Conservation (phyloP, 1,140 invertebrate genomes). For the Telenomus remus region DNA sequence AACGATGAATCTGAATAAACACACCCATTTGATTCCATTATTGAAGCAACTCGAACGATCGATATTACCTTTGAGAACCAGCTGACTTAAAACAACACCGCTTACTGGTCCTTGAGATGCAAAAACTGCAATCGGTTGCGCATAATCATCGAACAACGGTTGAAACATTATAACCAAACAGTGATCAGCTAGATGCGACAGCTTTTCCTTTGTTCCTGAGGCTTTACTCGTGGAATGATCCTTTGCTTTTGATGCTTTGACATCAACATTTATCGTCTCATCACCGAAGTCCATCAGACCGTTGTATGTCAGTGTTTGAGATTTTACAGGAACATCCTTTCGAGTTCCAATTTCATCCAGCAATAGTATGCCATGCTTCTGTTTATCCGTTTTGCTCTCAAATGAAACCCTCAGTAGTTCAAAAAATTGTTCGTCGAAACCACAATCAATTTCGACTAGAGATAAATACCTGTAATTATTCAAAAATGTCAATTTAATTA, state of each 20-base stretch:
- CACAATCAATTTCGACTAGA: slow-evolving; percentile 5
- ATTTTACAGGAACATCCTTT: slow-evolving; percentile 6
- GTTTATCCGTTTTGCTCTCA: slow-evolving; percentile 10
- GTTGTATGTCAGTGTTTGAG: slow-evolving; percentile 6
- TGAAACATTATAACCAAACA: slow-evolving; percentile 35
- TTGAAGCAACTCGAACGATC: neutral
- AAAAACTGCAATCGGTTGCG: slow-evolving; percentile 24
- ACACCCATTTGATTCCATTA: neutral
- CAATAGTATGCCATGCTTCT: slow-evolving; percentile 9
- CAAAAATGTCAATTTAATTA: slow-evolving; percentile 10
- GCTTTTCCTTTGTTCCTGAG: neutral
- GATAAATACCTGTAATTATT: slow-evolving; percentile 8
- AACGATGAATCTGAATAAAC: neutral
- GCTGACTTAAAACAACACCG: slow-evolving; percentile 8
- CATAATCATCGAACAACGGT: slow-evolving; percentile 13
- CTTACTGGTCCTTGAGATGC: slow-evolving; percentile 23
- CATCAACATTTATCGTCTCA: neutral
- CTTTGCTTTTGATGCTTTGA: neutral
- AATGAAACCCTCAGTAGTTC: too few relatives aligned
- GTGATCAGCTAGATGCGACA: slow-evolving; percentile 9
- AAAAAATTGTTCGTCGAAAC: slow-evolving; percentile 11
- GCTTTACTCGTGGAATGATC: neutral
- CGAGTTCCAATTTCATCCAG: slow-evolving; percentile 16
- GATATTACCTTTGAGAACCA: slow-evolving; percentile 15
- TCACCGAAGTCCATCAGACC: slow-evolving; percentile 18